A percentile compares a stretch with the other conserved stretches of the same genome.
These are phyloP conservation scores for Galaxias olidus DNA, from an alignment of 2,797 vertebrate species.

Conservation along the genomic window DNA sequence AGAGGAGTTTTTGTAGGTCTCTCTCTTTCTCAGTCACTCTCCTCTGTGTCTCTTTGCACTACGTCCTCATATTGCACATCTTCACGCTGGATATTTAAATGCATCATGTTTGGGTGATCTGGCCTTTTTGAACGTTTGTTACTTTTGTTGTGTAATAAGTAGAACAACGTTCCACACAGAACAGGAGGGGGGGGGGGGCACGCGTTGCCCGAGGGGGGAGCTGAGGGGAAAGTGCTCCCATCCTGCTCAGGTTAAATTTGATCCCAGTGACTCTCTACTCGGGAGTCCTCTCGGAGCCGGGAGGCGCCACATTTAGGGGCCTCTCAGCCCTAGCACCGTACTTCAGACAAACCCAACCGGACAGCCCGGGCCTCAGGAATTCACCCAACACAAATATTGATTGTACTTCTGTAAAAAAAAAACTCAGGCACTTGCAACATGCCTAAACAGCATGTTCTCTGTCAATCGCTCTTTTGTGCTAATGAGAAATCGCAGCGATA, in stretches of 20 bases:
- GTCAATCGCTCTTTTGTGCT: conserved; percentile 35
- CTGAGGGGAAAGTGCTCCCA: conserved; percentile 22
- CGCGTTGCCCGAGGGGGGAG: conserved; percentile 1
- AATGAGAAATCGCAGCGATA: conserved; percentile 12
- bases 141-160: neutral
- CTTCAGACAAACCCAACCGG: conserved; percentile 14
- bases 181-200: neutral
- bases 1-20: too few species aligned
- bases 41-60: neutral
- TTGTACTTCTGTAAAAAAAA: conserved; percentile 35
- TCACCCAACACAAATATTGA: conserved; percentile 63
- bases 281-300: conserved; percentile 13
- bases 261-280: conserved; percentile 36
- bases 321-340: conserved; percentile 1
- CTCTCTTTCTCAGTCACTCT: neutral
- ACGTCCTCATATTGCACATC: neutral
- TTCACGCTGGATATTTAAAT: too few species aligned
- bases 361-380: conserved; percentile 47
- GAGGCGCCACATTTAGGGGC: conserved; percentile 31
- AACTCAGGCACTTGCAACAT: neutral
- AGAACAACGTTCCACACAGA: neutral
- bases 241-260: conserved; percentile 43
- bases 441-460: conserved; percentile 39
- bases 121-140: neutral
- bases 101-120: too few species aligned